These are phyloP conservation scores for Squalus acanthias DNA, from an alignment of 2,797 vertebrate genomes.

Conservation along the genomic window DNA sequence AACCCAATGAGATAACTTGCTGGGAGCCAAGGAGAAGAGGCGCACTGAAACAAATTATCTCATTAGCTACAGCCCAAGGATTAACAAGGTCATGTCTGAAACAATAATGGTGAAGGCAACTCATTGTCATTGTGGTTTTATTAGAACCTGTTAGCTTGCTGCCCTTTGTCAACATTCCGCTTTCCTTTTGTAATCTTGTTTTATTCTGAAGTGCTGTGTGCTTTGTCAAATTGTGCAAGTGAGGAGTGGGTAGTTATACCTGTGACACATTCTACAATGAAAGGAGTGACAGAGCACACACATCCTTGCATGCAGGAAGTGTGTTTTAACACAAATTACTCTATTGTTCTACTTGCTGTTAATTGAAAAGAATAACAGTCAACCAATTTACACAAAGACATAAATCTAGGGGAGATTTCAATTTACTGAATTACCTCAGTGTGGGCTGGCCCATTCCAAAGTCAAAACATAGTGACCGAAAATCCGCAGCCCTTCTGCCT, in stretches of 20 bases:
- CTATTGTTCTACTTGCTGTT: no score
- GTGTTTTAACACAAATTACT: neutral
- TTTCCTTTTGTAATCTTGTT: neutral
- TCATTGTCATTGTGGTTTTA: neutral
- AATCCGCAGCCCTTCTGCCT: neutral
- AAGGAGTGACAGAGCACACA: neutral
- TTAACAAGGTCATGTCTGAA: slow-evolving; percentile 6
- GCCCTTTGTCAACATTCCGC: neutral
- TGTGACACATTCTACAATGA: neutral
- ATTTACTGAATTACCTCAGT: neutral
- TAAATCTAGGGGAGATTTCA: neutral
- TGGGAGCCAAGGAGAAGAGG: neutral
- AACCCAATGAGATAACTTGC: slow-evolving; percentile 1
- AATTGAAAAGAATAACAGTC: no score
- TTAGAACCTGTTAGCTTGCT: neutral
- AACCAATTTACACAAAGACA: neutral
- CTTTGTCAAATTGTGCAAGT: neutral
- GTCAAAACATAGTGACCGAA: neutral
- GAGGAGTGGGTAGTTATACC: neutral
- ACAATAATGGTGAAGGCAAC: neutral
- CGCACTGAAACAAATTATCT: neutral
- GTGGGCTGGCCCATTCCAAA: neutral
- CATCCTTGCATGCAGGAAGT: neutral
- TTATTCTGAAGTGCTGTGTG: neutral
- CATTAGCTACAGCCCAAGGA: slow-evolving; percentile 9